Evolutionary conservation across 2,113 vertebrate species (phyloP).

Genomic region (Polyodon spathula): DNA sequence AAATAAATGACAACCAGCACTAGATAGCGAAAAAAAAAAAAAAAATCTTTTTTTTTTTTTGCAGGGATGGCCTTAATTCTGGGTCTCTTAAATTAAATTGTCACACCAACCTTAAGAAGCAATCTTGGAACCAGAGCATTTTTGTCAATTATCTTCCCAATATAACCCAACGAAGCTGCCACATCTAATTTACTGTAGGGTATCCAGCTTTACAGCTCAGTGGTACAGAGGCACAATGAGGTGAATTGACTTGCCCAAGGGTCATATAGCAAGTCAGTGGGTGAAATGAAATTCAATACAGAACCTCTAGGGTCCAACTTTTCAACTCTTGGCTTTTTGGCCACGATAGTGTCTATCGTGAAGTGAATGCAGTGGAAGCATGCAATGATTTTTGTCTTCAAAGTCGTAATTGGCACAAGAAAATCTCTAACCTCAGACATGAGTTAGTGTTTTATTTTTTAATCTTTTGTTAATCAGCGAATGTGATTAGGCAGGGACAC

Average conservation of each 20-base stretch:
- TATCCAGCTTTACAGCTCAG: background rate
- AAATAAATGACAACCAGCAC: too few relatives aligned
- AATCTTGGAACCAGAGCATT: constrained; percentile 39
- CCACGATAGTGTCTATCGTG: too few relatives aligned
- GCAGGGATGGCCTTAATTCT: constrained; percentile 29
- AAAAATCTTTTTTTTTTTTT: constrained; percentile 25
- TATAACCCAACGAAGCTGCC: constrained; percentile 60
- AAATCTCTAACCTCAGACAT: too few relatives aligned
- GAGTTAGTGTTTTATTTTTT: too few relatives aligned
- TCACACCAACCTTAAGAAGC: constrained; percentile 20
- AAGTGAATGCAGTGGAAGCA: too few relatives aligned
- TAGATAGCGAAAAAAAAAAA: too few relatives aligned
- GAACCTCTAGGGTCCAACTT: too few relatives aligned
- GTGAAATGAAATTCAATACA: constrained; percentile 46
- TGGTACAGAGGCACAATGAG: background rate
- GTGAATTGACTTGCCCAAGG: constrained; percentile 22
- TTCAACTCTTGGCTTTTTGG: too few relatives aligned
- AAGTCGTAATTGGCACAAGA: too few relatives aligned
- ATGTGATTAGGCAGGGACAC: too few relatives aligned
- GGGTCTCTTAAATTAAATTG: constrained; percentile 37
- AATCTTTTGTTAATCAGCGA: too few relatives aligned
- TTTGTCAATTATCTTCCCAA: constrained; percentile 45
- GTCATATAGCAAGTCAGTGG: constrained; percentile 50
- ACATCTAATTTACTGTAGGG: constrained; percentile 40
- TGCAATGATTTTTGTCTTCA: too few relatives aligned